Conservation (phyloP, 2,113 vertebrate species). For the Mobula birostris region DNA sequence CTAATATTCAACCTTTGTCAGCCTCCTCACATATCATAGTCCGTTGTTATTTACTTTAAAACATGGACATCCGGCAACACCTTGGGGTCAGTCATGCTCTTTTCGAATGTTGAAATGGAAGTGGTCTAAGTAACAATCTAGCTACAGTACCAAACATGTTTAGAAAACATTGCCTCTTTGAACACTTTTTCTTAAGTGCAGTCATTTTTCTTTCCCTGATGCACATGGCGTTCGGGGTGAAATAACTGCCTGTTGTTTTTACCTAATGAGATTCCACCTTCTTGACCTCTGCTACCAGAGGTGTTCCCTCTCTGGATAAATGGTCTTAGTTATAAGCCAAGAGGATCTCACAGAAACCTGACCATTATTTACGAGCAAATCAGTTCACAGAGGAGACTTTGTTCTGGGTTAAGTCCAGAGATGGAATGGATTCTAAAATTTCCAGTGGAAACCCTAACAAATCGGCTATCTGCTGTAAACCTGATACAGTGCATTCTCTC, state of each 20-base stretch:
- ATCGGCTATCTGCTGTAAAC: constrained; percentile 15
- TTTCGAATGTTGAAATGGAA: neutral
- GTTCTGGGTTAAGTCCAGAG: neutral
- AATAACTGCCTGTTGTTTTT: neutral
- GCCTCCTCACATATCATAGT: constrained; percentile 14
- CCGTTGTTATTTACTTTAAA: neutral
- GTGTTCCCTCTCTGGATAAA: neutral
- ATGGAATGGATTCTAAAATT: constrained; percentile 13
- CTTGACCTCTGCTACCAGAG: neutral
- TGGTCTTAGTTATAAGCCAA: neutral
- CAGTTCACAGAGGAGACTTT: neutral
- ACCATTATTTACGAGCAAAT: neutral
- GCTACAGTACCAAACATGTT: neutral
- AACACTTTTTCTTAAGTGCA: neutral
- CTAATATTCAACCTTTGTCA: neutral
- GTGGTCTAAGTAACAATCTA: constrained; percentile 18
- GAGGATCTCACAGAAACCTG: neutral
- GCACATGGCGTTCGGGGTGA: neutral
- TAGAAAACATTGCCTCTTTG: neutral
- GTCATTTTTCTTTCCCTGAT: neutral
- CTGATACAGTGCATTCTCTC: constrained; percentile 28
- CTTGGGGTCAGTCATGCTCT: constrained; percentile 31
- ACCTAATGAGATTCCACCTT: neutral
- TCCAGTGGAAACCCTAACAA: constrained; percentile 28
- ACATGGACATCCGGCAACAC: constrained; percentile 19